phyloP scores from a whole-genome alignment of 2,888 invertebrate genomes.

The Galerucella pusilla region DNA sequence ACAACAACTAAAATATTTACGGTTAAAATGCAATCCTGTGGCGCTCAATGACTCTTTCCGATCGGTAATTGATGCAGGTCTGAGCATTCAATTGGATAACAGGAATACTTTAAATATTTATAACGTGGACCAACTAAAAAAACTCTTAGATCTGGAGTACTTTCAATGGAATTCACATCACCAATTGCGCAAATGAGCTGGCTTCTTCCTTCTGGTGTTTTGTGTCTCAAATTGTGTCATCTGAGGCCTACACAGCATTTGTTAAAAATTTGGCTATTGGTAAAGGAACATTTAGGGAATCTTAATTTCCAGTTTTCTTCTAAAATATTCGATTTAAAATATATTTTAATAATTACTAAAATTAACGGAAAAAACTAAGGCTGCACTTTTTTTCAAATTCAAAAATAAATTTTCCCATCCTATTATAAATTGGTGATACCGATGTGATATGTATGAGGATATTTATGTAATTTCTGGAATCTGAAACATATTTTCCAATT shows the following conservation, averaged over 20 bases:
- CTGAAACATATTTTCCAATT: constrained; percentile 41
- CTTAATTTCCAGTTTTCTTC: too few species aligned
- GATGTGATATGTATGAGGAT: constrained; percentile 30
- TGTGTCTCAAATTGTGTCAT: too few species aligned
- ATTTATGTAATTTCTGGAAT: constrained; percentile 32
- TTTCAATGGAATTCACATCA: too few species aligned
- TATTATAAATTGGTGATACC: constrained; percentile 1
- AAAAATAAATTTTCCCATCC: background rate
- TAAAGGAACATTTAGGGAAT: too few species aligned
- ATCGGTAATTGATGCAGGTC: constrained; percentile 25
- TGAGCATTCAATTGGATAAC: constrained; percentile 26
- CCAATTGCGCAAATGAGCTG: too few species aligned
- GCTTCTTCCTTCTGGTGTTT: too few species aligned
- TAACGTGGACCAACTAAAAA: background rate
- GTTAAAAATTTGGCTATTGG: too few species aligned
- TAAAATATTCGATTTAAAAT: too few species aligned
- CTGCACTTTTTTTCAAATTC: background rate
- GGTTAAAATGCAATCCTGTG: constrained; percentile 42
- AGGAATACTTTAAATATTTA: constrained; percentile 17
- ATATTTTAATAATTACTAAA: too few species aligned
- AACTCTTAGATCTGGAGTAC: too few species aligned
- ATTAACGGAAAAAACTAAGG: too few species aligned
- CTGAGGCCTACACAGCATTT: too few species aligned
- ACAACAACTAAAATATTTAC: constrained; percentile 46
- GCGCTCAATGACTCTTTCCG: constrained; percentile 15